phyloP scores from a whole-genome alignment of 2,797 vertebrate genomes.

The Columba guinea region DNA sequence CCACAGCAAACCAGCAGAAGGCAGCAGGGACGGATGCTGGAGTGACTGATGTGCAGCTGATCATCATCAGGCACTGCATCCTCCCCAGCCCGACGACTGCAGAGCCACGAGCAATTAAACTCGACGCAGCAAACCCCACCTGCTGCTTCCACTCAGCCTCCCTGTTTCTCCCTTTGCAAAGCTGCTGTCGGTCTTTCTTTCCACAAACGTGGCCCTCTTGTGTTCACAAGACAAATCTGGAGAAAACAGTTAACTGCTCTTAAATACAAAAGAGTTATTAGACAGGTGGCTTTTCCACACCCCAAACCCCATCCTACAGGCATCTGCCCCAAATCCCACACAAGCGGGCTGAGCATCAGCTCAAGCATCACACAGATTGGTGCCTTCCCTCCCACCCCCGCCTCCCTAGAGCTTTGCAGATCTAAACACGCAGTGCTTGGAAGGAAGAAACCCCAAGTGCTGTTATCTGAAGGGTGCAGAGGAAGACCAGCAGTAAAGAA shows the following conservation, averaged over 20 bases:
- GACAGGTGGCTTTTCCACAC: neutral
- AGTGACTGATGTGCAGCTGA: neutral
- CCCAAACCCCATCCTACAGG: neutral
- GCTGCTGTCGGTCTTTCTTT: neutral
- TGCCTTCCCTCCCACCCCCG: neutral
- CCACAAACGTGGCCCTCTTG: conserved; percentile 29
- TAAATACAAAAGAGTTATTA: neutral
- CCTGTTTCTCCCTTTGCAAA: neutral
- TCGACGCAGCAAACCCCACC: neutral
- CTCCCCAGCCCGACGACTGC: neutral
- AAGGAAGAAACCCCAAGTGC: neutral
- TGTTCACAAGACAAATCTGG: neutral
- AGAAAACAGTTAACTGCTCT: neutral
- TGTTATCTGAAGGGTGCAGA: neutral
- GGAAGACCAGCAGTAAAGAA: neutral
- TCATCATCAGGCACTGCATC: neutral
- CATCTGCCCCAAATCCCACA: neutral
- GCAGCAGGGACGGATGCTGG: neutral
- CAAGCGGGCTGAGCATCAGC: neutral
- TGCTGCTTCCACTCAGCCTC: neutral
- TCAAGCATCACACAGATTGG: neutral
- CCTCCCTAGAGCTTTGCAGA: neutral
- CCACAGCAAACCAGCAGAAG: neutral
- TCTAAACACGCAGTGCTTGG: neutral
- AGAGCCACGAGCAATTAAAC: accelerated